phyloP scores from a whole-genome alignment of 2,113 vertebrate species.

The Xerus inauris region DNA sequence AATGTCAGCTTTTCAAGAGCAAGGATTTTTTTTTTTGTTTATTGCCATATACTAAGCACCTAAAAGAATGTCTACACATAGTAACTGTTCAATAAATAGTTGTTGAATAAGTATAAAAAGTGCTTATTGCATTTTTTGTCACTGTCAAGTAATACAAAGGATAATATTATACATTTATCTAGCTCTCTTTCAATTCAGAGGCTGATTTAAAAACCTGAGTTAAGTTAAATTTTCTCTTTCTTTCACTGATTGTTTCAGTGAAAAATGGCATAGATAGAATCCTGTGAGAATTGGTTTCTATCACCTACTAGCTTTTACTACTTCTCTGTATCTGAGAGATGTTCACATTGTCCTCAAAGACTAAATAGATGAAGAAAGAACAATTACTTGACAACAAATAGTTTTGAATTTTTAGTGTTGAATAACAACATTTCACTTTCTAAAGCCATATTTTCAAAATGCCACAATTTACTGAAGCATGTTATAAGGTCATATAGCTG shows the following conservation, averaged over 20 bases:
- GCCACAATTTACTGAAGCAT: background rate
- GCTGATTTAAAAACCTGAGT: background rate
- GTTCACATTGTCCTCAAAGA: background rate
- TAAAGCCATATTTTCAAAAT: background rate
- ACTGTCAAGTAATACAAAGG: background rate
- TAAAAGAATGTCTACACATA: background rate
- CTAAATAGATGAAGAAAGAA: background rate
- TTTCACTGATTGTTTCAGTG: background rate
- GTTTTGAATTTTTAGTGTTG: background rate
- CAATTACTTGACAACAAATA: background rate
- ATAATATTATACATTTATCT: background rate
- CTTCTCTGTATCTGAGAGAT: background rate
- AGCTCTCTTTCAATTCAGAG: background rate
- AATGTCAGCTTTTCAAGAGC: background rate
- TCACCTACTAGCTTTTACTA: background rate
- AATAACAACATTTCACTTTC: background rate
- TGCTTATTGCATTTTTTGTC: background rate
- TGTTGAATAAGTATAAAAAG: background rate
- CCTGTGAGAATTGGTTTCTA: background rate
- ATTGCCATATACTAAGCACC: background rate
- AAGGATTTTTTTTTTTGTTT: constrained; percentile 11
- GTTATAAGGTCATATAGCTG: background rate
- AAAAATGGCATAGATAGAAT: background rate
- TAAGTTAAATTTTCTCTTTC: background rate
- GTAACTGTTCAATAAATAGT: constrained; percentile 1